Conservation (phyloP, 2,888 invertebrate genomes). For the Drosophila yooni region DNA sequence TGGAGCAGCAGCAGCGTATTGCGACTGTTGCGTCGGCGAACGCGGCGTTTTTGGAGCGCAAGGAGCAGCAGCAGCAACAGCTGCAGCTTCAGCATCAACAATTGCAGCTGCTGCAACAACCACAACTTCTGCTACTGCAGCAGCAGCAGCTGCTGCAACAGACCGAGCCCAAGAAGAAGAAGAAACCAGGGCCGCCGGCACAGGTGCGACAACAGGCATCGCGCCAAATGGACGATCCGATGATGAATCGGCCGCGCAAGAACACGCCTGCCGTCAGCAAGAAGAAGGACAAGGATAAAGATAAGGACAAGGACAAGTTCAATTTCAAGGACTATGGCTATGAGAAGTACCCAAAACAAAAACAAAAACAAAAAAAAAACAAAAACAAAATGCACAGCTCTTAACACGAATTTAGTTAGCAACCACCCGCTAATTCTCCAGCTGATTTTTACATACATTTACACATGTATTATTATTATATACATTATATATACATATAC, state of each 20-base stretch:
- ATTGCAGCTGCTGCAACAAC: conserved; percentile 53
- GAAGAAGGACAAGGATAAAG: conserved; percentile 70
- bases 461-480: conserved; percentile 1
- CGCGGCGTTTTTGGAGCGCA: conserved; percentile 74
- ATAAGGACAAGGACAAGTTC: conserved; percentile 49
- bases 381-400: conserved; percentile 21
- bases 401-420: conserved; percentile 8
- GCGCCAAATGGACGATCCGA: conserved; percentile 82
- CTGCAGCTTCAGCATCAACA: conserved; percentile 48
- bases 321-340: conserved; percentile 63
- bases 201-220: conserved; percentile 72
- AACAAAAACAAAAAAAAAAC: conserved; percentile 37
- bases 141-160: conserved; percentile 62
- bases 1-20: conserved; percentile 80
- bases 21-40: conserved; percentile 79
- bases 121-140: conserved; percentile 45
- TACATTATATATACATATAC: conserved; percentile 2
- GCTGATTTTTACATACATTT: conserved; percentile 20
- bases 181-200: conserved; percentile 82
- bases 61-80: conserved; percentile 61
- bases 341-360: conserved; percentile 78
- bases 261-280: conserved; percentile 60
- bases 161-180: conserved; percentile 78
- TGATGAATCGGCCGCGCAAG: conserved; percentile 84
- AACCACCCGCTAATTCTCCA: conserved; percentile 24